phyloP scores from a whole-genome alignment of 2,113 vertebrate species.

The Anguilla japonica region DNA sequence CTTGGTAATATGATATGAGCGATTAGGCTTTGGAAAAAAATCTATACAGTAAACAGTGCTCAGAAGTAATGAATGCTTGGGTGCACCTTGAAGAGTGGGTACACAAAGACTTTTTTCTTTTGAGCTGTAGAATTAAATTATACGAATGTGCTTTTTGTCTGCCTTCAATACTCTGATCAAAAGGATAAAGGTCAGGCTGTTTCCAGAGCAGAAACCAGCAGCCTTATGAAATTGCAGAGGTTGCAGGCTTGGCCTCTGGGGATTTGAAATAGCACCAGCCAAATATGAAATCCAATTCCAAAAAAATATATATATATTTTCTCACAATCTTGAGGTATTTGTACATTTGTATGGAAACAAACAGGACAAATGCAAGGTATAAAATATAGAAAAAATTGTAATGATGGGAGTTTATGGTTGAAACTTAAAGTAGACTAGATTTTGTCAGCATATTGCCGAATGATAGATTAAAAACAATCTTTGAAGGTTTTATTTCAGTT shows the following conservation, averaged over 20 bases:
- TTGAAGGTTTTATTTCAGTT: no score
- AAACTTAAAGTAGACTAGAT: no score
- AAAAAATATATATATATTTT: neutral
- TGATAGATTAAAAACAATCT: no score
- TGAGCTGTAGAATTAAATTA: neutral
- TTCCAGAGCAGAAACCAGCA: neutral
- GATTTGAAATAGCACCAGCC: neutral
- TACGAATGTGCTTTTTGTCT: neutral
- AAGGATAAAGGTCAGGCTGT: neutral
- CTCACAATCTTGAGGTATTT: neutral
- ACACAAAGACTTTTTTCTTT: neutral
- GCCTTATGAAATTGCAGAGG: neutral
- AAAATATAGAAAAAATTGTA: no score
- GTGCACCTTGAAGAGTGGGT: neutral
- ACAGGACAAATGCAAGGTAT: no score
- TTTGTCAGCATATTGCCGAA: no score
- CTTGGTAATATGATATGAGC: constrained; percentile 7
- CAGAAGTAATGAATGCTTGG: neutral
- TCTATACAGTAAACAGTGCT: constrained; percentile 12
- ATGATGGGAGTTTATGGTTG: no score
- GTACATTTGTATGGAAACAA: neutral
- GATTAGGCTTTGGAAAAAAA: neutral
- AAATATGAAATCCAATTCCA: neutral
- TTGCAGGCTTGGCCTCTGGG: neutral
- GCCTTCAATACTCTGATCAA: neutral